Conservation (phyloP, 2,113 vertebrate species). For the Pelusios castaneus region DNA sequence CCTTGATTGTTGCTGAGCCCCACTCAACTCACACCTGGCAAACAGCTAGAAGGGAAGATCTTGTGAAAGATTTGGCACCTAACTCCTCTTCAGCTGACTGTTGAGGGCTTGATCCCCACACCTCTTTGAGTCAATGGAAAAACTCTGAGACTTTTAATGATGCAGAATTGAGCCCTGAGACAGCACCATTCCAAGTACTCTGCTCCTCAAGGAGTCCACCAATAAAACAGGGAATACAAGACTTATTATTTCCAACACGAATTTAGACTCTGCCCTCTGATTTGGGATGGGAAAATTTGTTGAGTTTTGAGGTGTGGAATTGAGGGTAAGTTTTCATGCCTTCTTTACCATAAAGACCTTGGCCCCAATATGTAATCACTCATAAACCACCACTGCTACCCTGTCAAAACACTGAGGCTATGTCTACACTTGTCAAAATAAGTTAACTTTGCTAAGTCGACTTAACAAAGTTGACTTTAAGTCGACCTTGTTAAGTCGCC, state of each 20-base stretch:
- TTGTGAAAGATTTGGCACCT: neutral
- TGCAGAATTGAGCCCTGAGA: neutral
- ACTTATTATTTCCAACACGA: neutral
- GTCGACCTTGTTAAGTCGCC: too few species aligned
- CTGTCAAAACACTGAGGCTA: neutral
- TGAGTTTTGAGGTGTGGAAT: neutral
- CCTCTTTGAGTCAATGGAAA: neutral
- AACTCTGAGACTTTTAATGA: neutral
- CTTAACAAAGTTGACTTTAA: too few species aligned
- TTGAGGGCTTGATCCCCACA: neutral
- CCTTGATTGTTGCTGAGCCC: neutral
- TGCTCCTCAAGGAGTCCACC: neutral
- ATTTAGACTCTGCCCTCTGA: rapidly evolving
- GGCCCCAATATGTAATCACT: rapidly evolving
- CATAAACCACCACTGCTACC: neutral
- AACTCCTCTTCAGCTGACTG: rapidly evolving
- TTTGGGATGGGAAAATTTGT: neutral
- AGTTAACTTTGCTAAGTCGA: too few species aligned
- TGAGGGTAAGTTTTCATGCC: neutral
- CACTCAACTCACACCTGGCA: neutral
- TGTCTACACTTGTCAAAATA: too few species aligned
- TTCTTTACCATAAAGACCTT: neutral
- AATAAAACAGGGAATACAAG: neutral
- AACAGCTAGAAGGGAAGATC: slow-evolving; percentile 12
- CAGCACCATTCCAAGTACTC: neutral